Percentiles rank a stretch among this genome's conserved stretches.
Evolutionary conservation across 2,888 invertebrate species (phyloP).

Genomic region (Zygothrica quintamaculata): DNA sequence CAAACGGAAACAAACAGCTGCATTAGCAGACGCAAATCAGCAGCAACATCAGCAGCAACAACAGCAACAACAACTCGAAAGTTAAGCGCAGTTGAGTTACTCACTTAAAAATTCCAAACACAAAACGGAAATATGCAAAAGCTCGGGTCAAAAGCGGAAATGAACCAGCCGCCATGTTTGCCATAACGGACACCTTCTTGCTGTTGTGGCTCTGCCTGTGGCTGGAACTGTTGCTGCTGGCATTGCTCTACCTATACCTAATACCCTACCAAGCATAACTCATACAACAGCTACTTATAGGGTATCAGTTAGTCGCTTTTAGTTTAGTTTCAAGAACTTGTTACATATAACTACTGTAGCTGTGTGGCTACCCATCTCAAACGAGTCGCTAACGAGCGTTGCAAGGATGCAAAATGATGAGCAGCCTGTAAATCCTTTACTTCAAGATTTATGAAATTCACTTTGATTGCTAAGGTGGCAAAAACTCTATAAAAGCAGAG

Average conservation of each 20-base stretch:
- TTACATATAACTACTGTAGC: conserved; percentile 7
- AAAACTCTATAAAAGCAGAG: not conserved
- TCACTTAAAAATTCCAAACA: conserved; percentile 82
- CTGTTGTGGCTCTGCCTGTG: not conserved
- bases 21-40: conserved; percentile 50
- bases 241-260: no score
- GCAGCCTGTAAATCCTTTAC: conserved; percentile 29
- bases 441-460: conserved; percentile 41
- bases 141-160: conserved; percentile 74
- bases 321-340: not conserved
- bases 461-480: conserved; percentile 50
- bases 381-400: conserved; percentile 63
- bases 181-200: conserved; percentile 18
- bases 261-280: no score
- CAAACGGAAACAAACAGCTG: conserved; percentile 81
- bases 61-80: conserved; percentile 35
- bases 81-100: conserved; percentile 61
- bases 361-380: conserved; percentile 15
- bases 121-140: conserved; percentile 82
- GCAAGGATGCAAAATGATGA: conserved; percentile 43
- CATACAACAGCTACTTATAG: conserved; percentile 13
- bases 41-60: conserved; percentile 36
- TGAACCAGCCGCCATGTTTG: conserved; percentile 68
- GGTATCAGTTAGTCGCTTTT: conserved; percentile 11
- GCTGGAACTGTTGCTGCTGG: no score